Base-by-base conservation (phyloP, 2,888 invertebrate species). In the Aelia acuminata region DNA sequence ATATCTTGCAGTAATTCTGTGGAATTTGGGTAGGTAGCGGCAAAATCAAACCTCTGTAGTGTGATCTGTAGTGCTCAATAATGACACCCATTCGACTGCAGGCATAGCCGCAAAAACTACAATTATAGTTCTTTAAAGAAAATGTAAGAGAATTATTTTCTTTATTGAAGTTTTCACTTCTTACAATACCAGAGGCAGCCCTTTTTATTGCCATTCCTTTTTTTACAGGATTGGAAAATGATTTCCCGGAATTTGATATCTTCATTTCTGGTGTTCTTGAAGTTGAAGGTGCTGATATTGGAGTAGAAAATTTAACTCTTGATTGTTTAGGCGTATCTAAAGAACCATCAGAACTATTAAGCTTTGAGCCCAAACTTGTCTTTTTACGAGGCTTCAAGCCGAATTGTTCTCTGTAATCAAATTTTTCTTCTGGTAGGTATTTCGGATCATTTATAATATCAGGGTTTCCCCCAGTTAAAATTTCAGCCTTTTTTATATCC, bases 401-500 rank as follows among this genome's bases (percentile, higher is more conserved):
- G 91, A 95, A 94, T 80, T 94, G 91, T 70, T 93, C 92, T 70
- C 93, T 92, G 91, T 93, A 93, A 90, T 93, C 93, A 20, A 93
- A 92, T 90, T 93, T 94, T 89, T 94, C 93, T 89, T 93, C 93
- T 0, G 94, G 94, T 50, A 91, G 91, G 90, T 94, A 94, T 90
- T 93, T 94, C 57, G 95, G 94, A 90, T 94, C 93, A 13, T 94
- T 93, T 75, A 96, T 92, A 90, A 96, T 96, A 90, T 95, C 94
- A 39, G 94, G 94, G 92, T 96, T 94, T 15, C 96, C 96, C 47
- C 94, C 94, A 4, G 96, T 95, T 88, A 95, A 93, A 84, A 94
- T 94, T 91, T 97, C 97, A 0, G 97, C 97, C 89, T 94, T 94
- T 88, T 94, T 93, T 3, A 97, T 94, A 92, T 97, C 97, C 84